Base-by-base conservation (phyloP, 2,797 vertebrate genomes). In the Catostomus latipinnis region DNA sequence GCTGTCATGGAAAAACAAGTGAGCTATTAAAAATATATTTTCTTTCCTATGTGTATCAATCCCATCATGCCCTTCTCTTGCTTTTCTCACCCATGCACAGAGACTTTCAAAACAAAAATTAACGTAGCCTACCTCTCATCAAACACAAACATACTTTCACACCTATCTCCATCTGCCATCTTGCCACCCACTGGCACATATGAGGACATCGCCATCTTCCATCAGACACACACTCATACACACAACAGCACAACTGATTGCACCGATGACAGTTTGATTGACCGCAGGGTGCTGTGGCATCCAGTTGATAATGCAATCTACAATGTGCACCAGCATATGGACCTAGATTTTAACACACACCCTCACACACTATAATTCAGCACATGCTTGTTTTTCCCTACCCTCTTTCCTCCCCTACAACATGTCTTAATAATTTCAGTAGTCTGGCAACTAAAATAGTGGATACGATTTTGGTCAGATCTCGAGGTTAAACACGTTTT, bases 271-370 rank as follows among this genome's bases (percentile, higher is more conserved):
- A 52, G 60, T 80, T 49, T 81, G 79, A 83, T 66, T 82, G 84
- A 83, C 62, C 68, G 22, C 48, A 74, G 72, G n/a, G 65, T 52
- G 71, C 43, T 48, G 46, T 67, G 54, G 67, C 8, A 77, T 54
- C 67, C 74, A 79, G 58, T 57, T 57, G 71, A 78, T 81, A 50
- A 71, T 57, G 49, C 73, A 66, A 78, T 69, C 60, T 10, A n/a
- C 46, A 83, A 74, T 82, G 8, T 85, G 88, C 90, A 89, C 87
- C 89, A 87, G 49, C 34, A 90, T 84, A 83, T 78, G 82, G 82
- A 79, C 77, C 87, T 90, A 84, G 86, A 86, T 86, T 84, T 73
- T 69, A 57, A 86, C 86, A 89, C 89, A 84, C 85, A 80, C 34
- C 34, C 34, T 34, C 71, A 65, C 81, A 78, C 34, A 22, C 22